A percentile compares a stretch with the other conserved stretches of the same genome.
Evolutionary conservation across 1,140 invertebrate genomes (phyloP).

Genomic region (Drosophila ogumai): DNA sequence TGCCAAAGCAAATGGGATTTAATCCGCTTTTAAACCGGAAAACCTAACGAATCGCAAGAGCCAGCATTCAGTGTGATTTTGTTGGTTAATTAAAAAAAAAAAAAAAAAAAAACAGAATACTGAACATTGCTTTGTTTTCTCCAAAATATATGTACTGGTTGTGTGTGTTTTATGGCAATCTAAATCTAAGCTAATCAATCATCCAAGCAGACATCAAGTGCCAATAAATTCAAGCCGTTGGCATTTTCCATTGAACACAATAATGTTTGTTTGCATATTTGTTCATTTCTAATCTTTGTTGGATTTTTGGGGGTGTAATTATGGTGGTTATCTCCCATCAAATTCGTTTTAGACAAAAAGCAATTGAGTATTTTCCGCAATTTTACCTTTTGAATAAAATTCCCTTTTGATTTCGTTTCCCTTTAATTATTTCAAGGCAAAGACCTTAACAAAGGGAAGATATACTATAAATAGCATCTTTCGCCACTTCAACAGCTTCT

Average conservation of each 20-base stretch:
- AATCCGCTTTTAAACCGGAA: not conserved
- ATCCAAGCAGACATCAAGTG: conserved; percentile 51
- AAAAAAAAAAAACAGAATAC: not conserved
- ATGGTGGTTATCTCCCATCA: conserved; percentile 3
- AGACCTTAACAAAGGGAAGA: conserved; percentile 1
- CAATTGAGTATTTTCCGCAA: conserved; percentile 1
- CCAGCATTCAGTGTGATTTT: not conserved
- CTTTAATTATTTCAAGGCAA: conserved; percentile 44
- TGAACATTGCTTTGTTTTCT: conserved; percentile 19
- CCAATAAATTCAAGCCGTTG: conserved; percentile 33
- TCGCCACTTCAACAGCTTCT: conserved; percentile 20
- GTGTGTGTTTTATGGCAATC: conserved; percentile 59
- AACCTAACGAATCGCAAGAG: not conserved
- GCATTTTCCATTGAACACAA: conserved; percentile 28
- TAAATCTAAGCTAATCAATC: conserved; percentile 74
- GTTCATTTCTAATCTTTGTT: conserved; percentile 24
- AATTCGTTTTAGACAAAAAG: not conserved
- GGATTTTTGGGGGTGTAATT: not conserved
- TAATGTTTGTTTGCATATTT: conserved; percentile 23
- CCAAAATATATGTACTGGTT: not conserved
- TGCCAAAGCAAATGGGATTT: conserved; percentile 23
- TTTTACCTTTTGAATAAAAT: conserved; percentile 5
- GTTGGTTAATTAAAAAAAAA: conserved; percentile 17
- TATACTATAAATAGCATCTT: conserved; percentile 35
- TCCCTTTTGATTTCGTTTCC: conserved; percentile 2